Conservation (phyloP, 37 sponge, comb jelly and placozoan species). For the Ephydatia muelleri region DNA sequence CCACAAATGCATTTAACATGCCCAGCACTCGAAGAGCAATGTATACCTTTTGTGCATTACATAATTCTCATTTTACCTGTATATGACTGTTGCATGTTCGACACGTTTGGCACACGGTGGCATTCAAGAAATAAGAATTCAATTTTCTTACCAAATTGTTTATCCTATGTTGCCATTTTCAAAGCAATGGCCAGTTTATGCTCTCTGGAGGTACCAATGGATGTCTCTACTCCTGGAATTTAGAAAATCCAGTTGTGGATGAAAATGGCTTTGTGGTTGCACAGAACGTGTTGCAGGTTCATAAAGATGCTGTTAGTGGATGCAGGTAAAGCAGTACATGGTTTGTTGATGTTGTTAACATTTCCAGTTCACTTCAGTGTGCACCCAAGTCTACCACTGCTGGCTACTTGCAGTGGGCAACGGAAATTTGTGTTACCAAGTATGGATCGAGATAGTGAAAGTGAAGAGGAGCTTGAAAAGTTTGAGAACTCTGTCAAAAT, state of each 20-base stretch:
- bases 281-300: constrained; percentile 26
- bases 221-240: constrained; percentile 36
- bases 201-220: constrained; percentile 61
- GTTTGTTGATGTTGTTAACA: background rate
- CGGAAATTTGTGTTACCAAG: constrained; percentile 49
- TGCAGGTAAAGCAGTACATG: constrained; percentile 45
- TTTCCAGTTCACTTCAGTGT: constrained; percentile 29
- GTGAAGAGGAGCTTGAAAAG: constrained; percentile 1
- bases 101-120: too few species aligned
- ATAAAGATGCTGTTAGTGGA: constrained; percentile 77
- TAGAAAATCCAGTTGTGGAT: background rate
- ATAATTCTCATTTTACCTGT: too few species aligned
- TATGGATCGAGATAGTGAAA: constrained; percentile 20
- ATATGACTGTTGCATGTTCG: too few species aligned
- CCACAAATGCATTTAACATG: too few species aligned
- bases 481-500: background rate
- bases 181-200: constrained; percentile 56
- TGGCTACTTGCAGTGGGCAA: constrained; percentile 84
- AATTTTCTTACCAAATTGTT: too few species aligned
- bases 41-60: too few species aligned
- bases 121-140: too few species aligned
- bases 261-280: background rate
- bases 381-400: constrained; percentile 74
- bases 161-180: background rate
- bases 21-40: too few species aligned